phyloP scores from a whole-genome alignment of 2,113 vertebrate genomes.

The Coryphaenoides rupestris region DNA sequence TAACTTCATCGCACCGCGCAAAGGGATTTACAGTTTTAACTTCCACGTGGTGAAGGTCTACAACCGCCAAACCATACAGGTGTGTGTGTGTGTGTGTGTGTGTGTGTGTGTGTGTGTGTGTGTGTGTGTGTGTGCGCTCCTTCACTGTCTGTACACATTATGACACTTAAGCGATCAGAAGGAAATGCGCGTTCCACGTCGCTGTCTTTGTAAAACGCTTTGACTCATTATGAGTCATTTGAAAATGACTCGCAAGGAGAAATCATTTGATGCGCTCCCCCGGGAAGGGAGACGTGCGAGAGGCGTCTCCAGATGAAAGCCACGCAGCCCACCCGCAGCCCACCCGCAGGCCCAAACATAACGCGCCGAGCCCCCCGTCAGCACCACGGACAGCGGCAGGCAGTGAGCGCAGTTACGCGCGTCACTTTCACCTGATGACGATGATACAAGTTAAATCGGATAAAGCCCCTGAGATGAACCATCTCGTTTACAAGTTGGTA shows the following conservation, averaged over 20 bases:
- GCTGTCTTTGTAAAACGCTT: constrained; percentile 27
- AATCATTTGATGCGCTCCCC: constrained; percentile 38
- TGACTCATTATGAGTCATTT: constrained; percentile 11
- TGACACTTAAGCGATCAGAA: no score
- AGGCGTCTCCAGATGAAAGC: constrained; percentile 47
- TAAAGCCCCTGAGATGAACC: no score
- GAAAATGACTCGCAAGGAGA: constrained; percentile 7
- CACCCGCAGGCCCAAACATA: constrained; percentile 39
- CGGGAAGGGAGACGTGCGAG: constrained; percentile 28
- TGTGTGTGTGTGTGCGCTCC: constrained; percentile 1
- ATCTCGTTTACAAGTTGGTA: no score
- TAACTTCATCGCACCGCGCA: constrained; percentile 92
- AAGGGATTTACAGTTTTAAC: constrained; percentile 99
- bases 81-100: constrained; percentile 53
- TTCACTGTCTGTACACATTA: no score
- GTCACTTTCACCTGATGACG: no score
- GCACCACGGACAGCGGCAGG: no score
- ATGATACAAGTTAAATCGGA: no score
- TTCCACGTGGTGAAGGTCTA: constrained; percentile 99
- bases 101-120: constrained; percentile 11
- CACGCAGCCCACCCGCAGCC: no score
- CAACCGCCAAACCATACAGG: constrained; percentile 98
- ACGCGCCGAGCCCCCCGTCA: constrained; percentile 48
- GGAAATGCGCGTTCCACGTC: no score
- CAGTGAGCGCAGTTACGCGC: no score